Evolutionary conservation across 2,797 vertebrate genomes (phyloP), one percentile per base, ranked within the genome.

Genomic region (Halcyon chelicuti): DNA sequence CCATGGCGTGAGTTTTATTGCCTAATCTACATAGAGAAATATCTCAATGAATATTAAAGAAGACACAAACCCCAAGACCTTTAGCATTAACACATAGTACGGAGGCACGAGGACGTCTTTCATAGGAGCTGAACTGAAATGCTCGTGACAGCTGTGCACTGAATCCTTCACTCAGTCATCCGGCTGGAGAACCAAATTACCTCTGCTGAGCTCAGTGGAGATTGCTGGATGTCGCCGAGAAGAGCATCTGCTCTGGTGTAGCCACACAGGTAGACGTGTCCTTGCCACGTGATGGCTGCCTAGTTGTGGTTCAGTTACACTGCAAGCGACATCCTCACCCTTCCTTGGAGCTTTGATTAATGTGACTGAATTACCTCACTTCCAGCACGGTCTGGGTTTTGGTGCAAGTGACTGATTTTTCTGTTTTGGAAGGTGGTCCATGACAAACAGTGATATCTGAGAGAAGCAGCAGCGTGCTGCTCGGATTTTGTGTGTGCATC

Each of bases 381-480:
- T 31, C 55, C 91, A 93, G 31, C 76, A 4, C 4, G 47, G 25
- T 29, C 63, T 82, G 73, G 47, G 35, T 46, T 86, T 80, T 66
- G 68, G 9, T 60, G 44, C 75, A 61, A 55, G 40, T 44, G 79
- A 5, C 66, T 70, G 74, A 49, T 46, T 84, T 76, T 74, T 23
- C 47, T 86, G 58, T 39, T 68, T 65, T 70, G 70, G 83, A 86
- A 61, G 73, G 62, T 3, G 52, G 55, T 72, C 84, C 1, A 1
- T 88, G 86, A 63, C 47, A 78, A 81, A 40, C 16, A 51, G 39
- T 58, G 44, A 7, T 35, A 25, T 35, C 15, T 52, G 71, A 58
- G 60, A 90, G 74, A 60, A 85, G 89, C 85, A 91, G 89, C 87
- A 92, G 65, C 16, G 14, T 29, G 81, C 84, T 96, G 87, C 78